Evolutionary conservation across 1,140 invertebrate species (phyloP), one percentile per base, ranked within the genome.

Genomic region (Pachypeltis micranthus): DNA sequence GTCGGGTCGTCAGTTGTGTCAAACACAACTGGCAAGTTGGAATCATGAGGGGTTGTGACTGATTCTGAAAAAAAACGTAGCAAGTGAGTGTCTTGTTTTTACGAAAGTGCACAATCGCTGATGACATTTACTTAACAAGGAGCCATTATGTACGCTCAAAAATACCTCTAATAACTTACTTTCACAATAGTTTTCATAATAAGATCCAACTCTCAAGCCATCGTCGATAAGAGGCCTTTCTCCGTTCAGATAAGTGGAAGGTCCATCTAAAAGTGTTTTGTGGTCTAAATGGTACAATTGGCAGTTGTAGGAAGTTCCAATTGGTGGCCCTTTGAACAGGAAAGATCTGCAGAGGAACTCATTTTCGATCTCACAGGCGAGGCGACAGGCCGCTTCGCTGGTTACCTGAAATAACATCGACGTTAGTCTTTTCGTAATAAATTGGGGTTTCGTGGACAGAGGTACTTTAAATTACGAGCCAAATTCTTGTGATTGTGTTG

Each of bases 301-400:
- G 74, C 93, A 96, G 74, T 94, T 94, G 80, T 91, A 91, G 31
- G 85, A 81, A 0, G 82, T 79, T 0, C 85, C 85, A 57, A 83
- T 79, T 1, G 86, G 86, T 4, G 85, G 78, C 0, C 88, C 88
- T 44, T 88, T 81, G 74, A 88, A 95, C 31, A 95, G 76, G 77
- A 87, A 93, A 0, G 92, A 95, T 51, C 92, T 81, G 74, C 92
- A 96, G 0, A 95, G 80, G 76, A 96, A 95, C 75, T 95, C 91
- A 63, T 87, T 88, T 74, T 96, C 93, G 54, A 92, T 87, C 73
- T 93, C 90, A 73, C 93, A 95, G 34, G 92, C 91, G 44, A 92
- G 75, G 60, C 85, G 81, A 71, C 93, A 96, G 2, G 88, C 90
- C 0, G 85, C 81, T 70, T 92, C 87, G 26, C 83, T 88, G 54